Conservation (phyloP, 2,113 vertebrate genomes). For the Pteropus alecto region DNA sequence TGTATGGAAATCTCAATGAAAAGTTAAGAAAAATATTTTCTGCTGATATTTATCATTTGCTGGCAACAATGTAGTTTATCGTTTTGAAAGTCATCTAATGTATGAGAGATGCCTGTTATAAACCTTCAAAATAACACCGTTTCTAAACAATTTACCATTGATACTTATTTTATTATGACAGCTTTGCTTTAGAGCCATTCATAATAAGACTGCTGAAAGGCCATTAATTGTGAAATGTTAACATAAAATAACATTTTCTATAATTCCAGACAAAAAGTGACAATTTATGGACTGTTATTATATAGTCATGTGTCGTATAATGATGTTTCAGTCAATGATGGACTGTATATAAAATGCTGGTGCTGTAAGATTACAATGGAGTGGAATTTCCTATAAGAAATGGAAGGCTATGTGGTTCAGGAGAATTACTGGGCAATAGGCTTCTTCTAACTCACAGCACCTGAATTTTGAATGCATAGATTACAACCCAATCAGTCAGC, state of each 20-base stretch:
- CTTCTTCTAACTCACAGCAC: not conserved
- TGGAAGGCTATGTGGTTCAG: not conserved
- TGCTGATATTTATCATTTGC: not conserved
- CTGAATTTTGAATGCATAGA: not conserved
- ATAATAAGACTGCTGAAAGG: not conserved
- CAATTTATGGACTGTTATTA: not conserved
- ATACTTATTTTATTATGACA: constrained; percentile 24
- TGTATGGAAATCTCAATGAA: not conserved
- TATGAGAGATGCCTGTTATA: not conserved
- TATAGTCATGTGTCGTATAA: not conserved
- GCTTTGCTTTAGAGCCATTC: not conserved
- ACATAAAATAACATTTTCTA: not conserved
- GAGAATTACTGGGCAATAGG: not conserved
- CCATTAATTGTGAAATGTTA: not conserved
- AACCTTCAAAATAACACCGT: not conserved
- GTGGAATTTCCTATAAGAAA: not conserved
- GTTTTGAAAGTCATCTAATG: not conserved
- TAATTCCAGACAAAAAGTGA: not conserved
- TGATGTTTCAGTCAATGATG: not conserved
- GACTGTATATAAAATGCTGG: not conserved
- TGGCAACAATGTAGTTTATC: not conserved
- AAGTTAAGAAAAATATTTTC: not conserved
- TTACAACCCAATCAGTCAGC: not conserved
- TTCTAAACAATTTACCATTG: not conserved
- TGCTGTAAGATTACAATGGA: not conserved